phyloP scores from a whole-genome alignment of 2,888 invertebrate genomes.

The Macaria liturata region DNA sequence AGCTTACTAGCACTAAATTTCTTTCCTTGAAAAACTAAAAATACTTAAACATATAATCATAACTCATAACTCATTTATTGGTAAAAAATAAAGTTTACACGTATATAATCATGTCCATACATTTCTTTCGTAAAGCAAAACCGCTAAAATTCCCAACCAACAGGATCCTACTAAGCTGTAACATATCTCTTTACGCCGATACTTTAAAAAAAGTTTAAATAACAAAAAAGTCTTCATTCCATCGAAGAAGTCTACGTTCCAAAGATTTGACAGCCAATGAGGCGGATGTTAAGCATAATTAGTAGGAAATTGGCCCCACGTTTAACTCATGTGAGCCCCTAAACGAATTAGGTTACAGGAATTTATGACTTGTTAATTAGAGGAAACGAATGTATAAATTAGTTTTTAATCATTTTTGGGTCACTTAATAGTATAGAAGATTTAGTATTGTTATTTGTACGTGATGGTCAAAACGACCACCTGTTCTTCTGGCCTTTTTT shows the following conservation, averaged over 20 bases:
- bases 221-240: too few relatives aligned
- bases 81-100: too few relatives aligned
- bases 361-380: slow-evolving; percentile 34
- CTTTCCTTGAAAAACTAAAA: too few relatives aligned
- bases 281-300: slow-evolving; percentile 77
- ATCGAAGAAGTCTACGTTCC: slow-evolving; percentile 39
- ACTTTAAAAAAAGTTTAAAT: slow-evolving; percentile 40
- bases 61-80: too few relatives aligned
- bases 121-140: slow-evolving; percentile 27
- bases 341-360: slow-evolving; percentile 28
- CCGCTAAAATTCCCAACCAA: slow-evolving; percentile 41
- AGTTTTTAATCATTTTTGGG: too few relatives aligned
- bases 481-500: too few relatives aligned
- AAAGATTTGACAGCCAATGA: slow-evolving; percentile 72
- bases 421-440: too few relatives aligned
- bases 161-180: slow-evolving; percentile 61
- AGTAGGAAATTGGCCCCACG: slow-evolving; percentile 70
- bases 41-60: too few relatives aligned
- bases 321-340: slow-evolving; percentile 40
- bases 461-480: too few relatives aligned
- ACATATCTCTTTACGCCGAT: slow-evolving; percentile 52
- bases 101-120: slow-evolving; percentile 45
- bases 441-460: too few relatives aligned
- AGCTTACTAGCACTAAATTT: too few relatives aligned
- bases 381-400: background rate